A percentile compares a stretch with the other conserved stretches of the same genome.
Conservation (phyloP, 2,113 vertebrate genomes). For the Etheostoma spectabile region DNA sequence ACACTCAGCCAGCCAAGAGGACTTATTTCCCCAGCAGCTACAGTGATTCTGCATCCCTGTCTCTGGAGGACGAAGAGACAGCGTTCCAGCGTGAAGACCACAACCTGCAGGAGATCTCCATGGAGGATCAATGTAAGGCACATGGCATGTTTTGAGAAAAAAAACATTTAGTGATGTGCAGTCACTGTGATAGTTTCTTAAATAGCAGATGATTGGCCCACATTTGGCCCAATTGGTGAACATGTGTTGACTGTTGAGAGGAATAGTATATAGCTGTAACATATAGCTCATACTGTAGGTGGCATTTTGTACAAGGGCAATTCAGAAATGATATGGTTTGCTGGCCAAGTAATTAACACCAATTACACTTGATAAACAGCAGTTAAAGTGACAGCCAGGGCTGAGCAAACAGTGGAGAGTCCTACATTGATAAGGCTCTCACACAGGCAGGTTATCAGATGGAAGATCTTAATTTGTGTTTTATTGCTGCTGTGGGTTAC, state of each 20-base stretch:
- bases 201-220: constrained; percentile 15
- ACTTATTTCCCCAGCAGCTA: constrained; percentile 78
- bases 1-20: constrained; percentile 87
- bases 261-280: not conserved
- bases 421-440: constrained; percentile 63
- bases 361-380: constrained; percentile 44
- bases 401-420: constrained; percentile 37
- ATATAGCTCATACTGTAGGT: not conserved
- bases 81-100: constrained; percentile 75
- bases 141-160: not conserved
- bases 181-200: not conserved
- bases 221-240: not conserved
- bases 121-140: constrained; percentile 84
- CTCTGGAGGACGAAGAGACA: constrained; percentile 79
- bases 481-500: constrained; percentile 66
- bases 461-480: constrained; percentile 65
- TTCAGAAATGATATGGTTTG: constrained; percentile 20
- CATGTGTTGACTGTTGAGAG: constrained; percentile 1
- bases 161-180: not conserved
- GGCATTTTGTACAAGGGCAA: not conserved
- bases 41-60: constrained; percentile 84
- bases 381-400: constrained; percentile 26
- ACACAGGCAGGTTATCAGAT: constrained; percentile 51
- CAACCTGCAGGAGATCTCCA: constrained; percentile 76
- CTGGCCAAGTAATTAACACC: constrained; percentile 9